Conservation (phyloP, 2,113 vertebrate genomes). For the Brienomyrus brachyistius region DNA sequence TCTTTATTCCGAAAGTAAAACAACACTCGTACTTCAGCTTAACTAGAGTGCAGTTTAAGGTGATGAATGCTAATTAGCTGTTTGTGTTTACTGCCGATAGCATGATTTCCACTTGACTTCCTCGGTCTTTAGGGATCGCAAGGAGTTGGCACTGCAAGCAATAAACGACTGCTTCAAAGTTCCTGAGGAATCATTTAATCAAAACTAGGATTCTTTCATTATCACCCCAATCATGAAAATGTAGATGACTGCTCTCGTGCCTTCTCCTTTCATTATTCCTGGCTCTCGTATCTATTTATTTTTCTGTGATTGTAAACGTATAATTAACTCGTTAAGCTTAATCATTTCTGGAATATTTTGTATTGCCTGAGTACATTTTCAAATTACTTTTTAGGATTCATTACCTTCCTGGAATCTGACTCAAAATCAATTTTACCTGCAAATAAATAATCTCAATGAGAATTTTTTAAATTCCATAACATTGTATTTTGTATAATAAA, state of each 20-base stretch:
- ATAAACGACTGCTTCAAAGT: conserved; percentile 18
- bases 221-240: conserved; percentile 30
- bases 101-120: conserved; percentile 38
- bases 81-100: conserved; percentile 31
- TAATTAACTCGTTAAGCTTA: conserved; percentile 38
- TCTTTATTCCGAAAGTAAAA: neutral
- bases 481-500: neutral
- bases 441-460: conserved; percentile 13
- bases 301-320: conserved; percentile 33
- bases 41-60: conserved; percentile 25
- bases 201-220: conserved; percentile 25
- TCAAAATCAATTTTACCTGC: conserved; percentile 13
- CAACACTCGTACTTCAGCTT: neutral
- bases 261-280: conserved; percentile 20
- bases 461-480: neutral
- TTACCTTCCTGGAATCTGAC: conserved; percentile 17
- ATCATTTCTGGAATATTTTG: conserved; percentile 31
- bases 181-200: conserved; percentile 26
- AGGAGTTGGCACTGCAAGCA: conserved; percentile 23
- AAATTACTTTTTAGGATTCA: conserved; percentile 25
- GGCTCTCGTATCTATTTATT: conserved; percentile 28
- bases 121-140: conserved; percentile 22
- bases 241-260: conserved; percentile 22
- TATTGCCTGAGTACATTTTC: conserved; percentile 28
- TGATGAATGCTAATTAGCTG: conserved; percentile 36